Evolutionary conservation across 2,888 invertebrate species (phyloP), one percentile per base, ranked within the genome.

Genomic region (Oithona nana): DNA sequence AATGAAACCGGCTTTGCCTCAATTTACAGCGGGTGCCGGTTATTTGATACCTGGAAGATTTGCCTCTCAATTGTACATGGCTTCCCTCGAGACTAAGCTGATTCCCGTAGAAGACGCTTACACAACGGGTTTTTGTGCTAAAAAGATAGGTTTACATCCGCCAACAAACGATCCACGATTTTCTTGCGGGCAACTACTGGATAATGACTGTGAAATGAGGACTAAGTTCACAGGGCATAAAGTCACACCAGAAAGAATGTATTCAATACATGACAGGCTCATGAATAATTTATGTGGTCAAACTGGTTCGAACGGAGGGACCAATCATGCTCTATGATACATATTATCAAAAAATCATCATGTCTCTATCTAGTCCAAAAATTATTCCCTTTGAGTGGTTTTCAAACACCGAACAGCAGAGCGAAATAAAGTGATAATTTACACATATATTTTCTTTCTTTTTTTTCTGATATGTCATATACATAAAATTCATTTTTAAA

Each of bases 1-100:
- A 39, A 16, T 16, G 6, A 39, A 39, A 16, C 39, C 39, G 16
- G 65, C 64, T 22, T 67, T 70, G 64, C 74, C 74, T 0, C 67
- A 68, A n/a, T 74, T 73, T 66, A 66, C 69, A 4, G 72, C 73
- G 0, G 74, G 74, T 0, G 71, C 72, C 0, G 70, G 72, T 0
- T 74, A 74, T 65, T 68, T 70, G n/a, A 66, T 73, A 56, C 68
- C 71, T 11, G 67, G 68, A 3, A 67, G 68, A 49, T 65, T 71
- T 1, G 66, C 70, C 3, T 39, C 64, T 4, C 67, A 69, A 2
- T 64, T 73, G 57, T 71, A 67, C 63, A 58, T 66, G n/a, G 69
- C 69, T 1, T 67, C 71, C 0, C 64, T 68, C 22, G 57, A 66
- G 6, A 67, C 66, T 3, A 67, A 63, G n/a, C 61, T 66, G 28